Conservation (phyloP, 2,797 vertebrate species). For the Anas bahamensis region DNA sequence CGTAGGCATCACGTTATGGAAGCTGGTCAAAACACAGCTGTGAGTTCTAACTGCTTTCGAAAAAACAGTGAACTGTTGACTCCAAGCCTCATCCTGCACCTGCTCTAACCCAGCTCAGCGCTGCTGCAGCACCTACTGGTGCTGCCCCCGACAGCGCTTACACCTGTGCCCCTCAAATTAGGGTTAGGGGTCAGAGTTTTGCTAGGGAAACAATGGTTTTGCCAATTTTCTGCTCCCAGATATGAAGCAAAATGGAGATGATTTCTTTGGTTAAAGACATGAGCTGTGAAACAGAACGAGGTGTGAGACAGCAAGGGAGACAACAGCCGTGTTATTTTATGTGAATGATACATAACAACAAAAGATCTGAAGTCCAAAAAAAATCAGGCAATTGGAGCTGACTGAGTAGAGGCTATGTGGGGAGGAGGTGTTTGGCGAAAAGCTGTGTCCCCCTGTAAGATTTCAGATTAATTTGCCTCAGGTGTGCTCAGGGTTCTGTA, state of each 20-base stretch:
- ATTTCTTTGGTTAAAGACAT: not conserved
- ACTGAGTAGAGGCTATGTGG: not conserved
- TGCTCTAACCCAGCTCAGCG: not conserved
- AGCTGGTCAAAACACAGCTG: slow-evolving; percentile 34
- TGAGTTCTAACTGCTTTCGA: not conserved
- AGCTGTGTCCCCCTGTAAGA: not conserved
- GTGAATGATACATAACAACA: not conserved
- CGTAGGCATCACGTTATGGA: not conserved
- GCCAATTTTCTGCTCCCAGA: not conserved
- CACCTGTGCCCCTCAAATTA: not conserved
- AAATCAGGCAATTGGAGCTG: not conserved
- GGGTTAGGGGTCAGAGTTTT: not conserved
- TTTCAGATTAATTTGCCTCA: not conserved
- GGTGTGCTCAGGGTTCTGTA: not conserved
- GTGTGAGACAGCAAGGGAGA: not conserved
- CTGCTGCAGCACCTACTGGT: not conserved
- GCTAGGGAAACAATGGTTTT: not conserved
- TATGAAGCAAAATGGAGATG: not conserved
- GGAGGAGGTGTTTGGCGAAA: not conserved
- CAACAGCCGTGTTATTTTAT: not conserved
- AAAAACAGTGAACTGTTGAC: not conserved
- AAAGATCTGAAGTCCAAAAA: not conserved
- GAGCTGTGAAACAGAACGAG: not conserved
- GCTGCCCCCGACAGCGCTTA: not conserved
- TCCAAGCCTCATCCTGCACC: not conserved